Evolutionary conservation across 2,888 invertebrate species (phyloP).

Genomic region (Hoplodrina ambigua): DNA sequence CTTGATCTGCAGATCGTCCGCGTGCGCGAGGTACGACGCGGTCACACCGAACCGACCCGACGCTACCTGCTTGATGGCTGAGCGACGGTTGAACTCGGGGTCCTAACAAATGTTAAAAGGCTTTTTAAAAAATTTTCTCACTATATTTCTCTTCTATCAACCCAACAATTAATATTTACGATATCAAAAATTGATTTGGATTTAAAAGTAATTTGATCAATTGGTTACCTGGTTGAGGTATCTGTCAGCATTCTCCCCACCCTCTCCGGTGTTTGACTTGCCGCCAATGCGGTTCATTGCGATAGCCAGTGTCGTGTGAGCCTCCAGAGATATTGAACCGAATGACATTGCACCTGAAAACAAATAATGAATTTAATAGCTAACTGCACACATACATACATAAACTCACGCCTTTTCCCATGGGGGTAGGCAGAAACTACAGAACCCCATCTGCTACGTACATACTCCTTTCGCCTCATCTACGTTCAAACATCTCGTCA

Average conservation of each 20-base stretch:
- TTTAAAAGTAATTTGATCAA: neutral
- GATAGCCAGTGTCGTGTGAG: conserved; percentile 98
- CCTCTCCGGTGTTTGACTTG: conserved; percentile 99
- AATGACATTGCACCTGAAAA: conserved; percentile 97
- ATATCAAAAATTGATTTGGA: no score
- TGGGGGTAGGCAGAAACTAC: no score
- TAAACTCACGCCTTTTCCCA: no score
- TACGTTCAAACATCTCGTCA: no score
- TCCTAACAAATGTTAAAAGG: conserved; percentile 85
- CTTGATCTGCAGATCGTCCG: conserved; percentile 99
- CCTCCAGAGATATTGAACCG: conserved; percentile 98
- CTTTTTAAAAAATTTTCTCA: no score
- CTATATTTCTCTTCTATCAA: no score
- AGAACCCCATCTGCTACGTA: no score
- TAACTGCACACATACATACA: no score
- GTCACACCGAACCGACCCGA: conserved; percentile 99
- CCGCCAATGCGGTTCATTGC: conserved; percentile 99
- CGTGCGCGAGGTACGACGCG: conserved; percentile 98
- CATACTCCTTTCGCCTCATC: no score
- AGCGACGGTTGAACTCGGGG: conserved; percentile 95
- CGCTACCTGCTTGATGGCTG: conserved; percentile 99
- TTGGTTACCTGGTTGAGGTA: conserved; percentile 92
- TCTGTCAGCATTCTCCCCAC: conserved; percentile 95
- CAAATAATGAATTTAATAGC: no score
- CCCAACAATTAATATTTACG: no score